Base-by-base conservation (phyloP, 2,888 invertebrate genomes). In the Clostera curtula region DNA sequence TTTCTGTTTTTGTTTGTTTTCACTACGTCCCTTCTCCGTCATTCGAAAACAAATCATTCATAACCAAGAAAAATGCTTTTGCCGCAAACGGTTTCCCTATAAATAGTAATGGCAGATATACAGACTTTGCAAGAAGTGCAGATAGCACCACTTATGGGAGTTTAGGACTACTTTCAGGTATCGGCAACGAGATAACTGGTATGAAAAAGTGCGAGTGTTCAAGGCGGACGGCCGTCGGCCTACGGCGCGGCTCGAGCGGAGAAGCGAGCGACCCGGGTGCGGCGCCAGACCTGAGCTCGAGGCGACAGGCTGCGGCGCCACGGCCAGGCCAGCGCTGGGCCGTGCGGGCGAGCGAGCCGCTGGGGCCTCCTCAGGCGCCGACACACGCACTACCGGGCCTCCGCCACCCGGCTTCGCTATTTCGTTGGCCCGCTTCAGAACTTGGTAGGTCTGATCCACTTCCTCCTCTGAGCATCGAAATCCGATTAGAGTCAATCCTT, bases 381-480 rank as follows among this genome's bases (percentile, higher is more conserved):
- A 71, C 68, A 77, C 77, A 50, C 77, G 79, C 53, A 80, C 80
- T 56, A 76, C 71, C 35, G 75, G 76, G 44, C 76, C 73, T 71
- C 70, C 83, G 85, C 71, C 75, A 61, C 69, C 71, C 61, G 83
- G 80, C 72, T 87, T 88, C 60, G 89, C 87, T 67, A 95, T 92
- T 88, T 95, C 95, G 71, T 93, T 94, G 67, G 95, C 95, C 79
- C 95, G 93, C 88, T 95, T 95, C 87, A 96, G 89, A 75, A 95
- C 95, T 87, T 95, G 95, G 87, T 96, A 96, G 80, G 93, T 94
- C 85, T 92, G 91, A 88, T 96, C 95, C 87, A 95, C 90, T 87
- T 94, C 91, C 75, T 85, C 86, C 84, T 82, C 77, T 79, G 72
- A 76, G 80, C 72, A 80, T 62, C 73, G 74, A 73, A 72, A 73